Evolutionary conservation across 2,888 invertebrate genomes (phyloP), one percentile per base, ranked within the genome.

Genomic region (Brachypterus glaber): DNA sequence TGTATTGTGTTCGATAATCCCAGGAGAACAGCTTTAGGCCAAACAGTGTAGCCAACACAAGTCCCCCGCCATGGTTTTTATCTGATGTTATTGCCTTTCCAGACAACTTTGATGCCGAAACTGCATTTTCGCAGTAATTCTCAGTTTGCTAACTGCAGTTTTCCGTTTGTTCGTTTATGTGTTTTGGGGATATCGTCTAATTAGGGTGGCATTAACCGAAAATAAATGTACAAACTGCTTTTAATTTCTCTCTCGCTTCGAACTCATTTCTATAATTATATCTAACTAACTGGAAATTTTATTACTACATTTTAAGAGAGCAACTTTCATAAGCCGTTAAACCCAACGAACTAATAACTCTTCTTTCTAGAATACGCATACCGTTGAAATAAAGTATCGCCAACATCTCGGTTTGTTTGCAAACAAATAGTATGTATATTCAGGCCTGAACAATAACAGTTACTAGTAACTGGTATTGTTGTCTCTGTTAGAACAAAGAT

Each of bases 101-200:
- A 35, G 47, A 38, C 40, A 41, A 47, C 40, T 50, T 49, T 39
- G 49, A 53, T 39, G 48, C 41, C 46, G 48, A 25, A 51, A 55
- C 51, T 52, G 50, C 52, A 54, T 52, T 52, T 45, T 44, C 36
- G 40, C 42, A 44, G 48, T 50, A 48, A 48, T 49, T 54, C 48
- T 45, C 53, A 45, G 49, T 49, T 47, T 44, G 40, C 45, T 44
- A 48, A 49, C 44, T 50, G 49, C 52, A 49, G 39, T 49, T 47
- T 43, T 40, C 45, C 30, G 40, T 41, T 48, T 44, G 46, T 47
- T 46, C 42, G 38, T 37, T 37, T 33, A 25, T 40, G 31, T 29
- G 40, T 44, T 45, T 43, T 40, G 21, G 34, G 45, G 46, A 47
- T 51, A 49, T 46, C 32, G 47, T 46, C 48, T 49, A 53, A 51